Evolutionary conservation across 2,113 vertebrate genomes (phyloP), one percentile per base, ranked within the genome.

Genomic region (Aspidoscelis tigris): DNA sequence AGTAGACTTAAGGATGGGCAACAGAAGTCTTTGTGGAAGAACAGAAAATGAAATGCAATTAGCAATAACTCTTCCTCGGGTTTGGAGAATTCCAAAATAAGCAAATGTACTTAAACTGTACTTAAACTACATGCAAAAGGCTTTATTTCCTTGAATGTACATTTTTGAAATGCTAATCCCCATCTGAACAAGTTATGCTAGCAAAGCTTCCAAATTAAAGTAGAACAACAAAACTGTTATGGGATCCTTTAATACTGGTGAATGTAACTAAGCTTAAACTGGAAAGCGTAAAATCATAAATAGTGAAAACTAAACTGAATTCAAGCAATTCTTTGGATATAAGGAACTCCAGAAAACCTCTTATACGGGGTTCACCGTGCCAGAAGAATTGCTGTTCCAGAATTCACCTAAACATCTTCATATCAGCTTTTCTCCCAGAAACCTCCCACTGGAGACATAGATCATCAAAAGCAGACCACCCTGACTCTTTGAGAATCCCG

Each of bases 291-390:
- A 16, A 0, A 0, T 0, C n/a, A 43, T 43, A 18, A 44, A 65
- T 22, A 65, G 24, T 70, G 22, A 0, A 2, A 69, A 84, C 68
- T 1, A 85, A 70, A 55, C 22, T 0, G 0, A 33, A 0, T 66
- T 11, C 26, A 44, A 69, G 90, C 64, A 58, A 1, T 1, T 87
- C 58, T 0, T 0, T 18, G 24, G 26, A 0, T 3, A 73, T 80
- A 66, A 3, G 16, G 5, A 5, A 4, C 70, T 41, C 70, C 39
- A 18, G 22, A 76, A 70, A 43, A 14, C 0, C 10, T 81, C 50
- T 33, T 33, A 33, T 0, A 21, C 18, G 0, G 20, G 55, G 85
- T 84, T 24, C 20, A 26, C 43, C 26, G 47, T 75, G 1, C 47
- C 2, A 12, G 0, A 1, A 1, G 4, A 61, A 43, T 0, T 14